These are phyloP conservation scores for Stictonetta naevosa DNA, from an alignment of 2,113 vertebrate species.

Conservation along the genomic window DNA sequence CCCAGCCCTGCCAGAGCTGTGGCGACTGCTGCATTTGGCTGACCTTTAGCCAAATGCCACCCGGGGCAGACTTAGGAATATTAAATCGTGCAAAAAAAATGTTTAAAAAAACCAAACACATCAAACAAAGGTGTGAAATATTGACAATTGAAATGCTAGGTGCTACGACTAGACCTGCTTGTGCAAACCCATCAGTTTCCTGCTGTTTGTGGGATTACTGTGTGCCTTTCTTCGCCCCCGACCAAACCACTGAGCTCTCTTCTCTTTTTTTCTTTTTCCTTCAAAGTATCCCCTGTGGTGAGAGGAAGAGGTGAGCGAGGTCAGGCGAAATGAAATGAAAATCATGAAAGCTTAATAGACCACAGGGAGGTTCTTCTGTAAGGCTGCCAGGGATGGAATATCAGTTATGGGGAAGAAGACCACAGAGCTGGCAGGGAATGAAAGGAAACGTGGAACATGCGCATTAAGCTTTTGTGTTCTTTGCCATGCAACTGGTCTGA, in stretches of 20 bases:
- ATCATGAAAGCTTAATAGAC: conserved; percentile 46
- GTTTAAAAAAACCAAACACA: background rate
- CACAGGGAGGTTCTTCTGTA: conserved; percentile 38
- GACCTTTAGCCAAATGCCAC: conserved; percentile 15
- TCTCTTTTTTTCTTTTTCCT: background rate
- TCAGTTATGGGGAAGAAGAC: background rate
- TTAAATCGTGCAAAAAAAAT: background rate
- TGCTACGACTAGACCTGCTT: background rate
- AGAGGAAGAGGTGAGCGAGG: conserved; percentile 32
- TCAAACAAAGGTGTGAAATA: background rate
- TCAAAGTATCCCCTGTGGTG: background rate
- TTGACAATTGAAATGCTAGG: background rate
- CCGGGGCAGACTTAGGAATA: background rate
- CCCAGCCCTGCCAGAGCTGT: background rate
- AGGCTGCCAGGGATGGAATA: background rate
- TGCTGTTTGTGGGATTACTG: background rate
- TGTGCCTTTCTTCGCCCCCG: background rate
- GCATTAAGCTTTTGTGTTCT: accelerated
- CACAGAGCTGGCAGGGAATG: background rate
- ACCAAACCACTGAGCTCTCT: background rate
- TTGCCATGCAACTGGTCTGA: accelerated
- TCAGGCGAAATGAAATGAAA: conserved; percentile 36
- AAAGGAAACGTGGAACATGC: background rate
- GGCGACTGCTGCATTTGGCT: background rate
- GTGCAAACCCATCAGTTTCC: background rate